Conservation (phyloP, 2,113 vertebrate genomes). For the Chauna torquata region DNA sequence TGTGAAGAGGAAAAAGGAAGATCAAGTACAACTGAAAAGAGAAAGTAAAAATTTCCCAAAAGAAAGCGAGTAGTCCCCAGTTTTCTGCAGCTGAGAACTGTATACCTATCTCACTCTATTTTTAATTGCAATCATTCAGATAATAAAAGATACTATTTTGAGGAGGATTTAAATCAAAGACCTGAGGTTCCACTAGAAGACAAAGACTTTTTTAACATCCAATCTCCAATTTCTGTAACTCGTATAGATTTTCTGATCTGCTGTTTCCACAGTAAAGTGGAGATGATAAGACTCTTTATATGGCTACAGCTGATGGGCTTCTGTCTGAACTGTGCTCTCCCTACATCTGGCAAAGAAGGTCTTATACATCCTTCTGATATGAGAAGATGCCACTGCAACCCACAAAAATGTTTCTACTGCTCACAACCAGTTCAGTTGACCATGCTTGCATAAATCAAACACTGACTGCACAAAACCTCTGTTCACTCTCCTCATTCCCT, state of each 20-base stretch:
- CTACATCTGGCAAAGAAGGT: not conserved
- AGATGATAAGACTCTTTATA: not conserved
- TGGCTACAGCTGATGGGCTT: not conserved
- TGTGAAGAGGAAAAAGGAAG: slow-evolving; percentile 34
- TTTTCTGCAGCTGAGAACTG: not conserved
- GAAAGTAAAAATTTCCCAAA: not conserved
- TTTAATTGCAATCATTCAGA: not conserved
- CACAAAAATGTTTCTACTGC: not conserved
- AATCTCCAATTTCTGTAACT: not conserved
- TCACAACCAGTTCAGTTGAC: not conserved
- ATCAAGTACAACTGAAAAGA: slow-evolving; percentile 27
- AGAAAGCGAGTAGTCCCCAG: not conserved
- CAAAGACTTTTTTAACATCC: not conserved
- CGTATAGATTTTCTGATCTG: not conserved
- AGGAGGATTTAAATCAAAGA: not conserved
- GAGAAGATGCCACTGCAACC: not conserved
- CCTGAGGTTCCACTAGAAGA: not conserved
- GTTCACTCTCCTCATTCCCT: not conserved
- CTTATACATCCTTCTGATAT: not conserved
- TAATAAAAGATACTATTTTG: not conserved
- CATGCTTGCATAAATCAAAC: not conserved
- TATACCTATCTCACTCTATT: not conserved
- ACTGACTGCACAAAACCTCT: not conserved
- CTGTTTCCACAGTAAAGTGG: not conserved
- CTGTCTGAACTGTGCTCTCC: not conserved